Conservation (phyloP, 2,888 invertebrate species). For the Ophion ellenae region DNA sequence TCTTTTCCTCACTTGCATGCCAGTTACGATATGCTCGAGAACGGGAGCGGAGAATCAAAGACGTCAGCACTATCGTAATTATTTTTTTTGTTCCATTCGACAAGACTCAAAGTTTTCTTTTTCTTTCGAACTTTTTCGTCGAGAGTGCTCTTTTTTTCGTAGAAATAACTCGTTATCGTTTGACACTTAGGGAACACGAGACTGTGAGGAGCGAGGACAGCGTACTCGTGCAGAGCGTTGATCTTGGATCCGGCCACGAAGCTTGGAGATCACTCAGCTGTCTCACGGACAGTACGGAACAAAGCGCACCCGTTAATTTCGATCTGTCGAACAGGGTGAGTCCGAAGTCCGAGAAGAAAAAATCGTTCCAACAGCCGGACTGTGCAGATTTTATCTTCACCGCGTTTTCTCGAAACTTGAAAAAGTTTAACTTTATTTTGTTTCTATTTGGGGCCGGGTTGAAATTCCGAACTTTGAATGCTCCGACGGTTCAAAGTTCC, state of each 20-base stretch:
- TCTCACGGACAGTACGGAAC: slow-evolving; percentile 95
- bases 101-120: not conserved
- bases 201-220: slow-evolving; percentile 84
- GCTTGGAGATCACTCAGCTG: slow-evolving; percentile 94
- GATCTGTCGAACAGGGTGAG: slow-evolving; percentile 95
- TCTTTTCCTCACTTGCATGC: slow-evolving; percentile 68
- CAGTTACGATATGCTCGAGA: slow-evolving; percentile 71
- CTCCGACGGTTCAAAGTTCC: too few relatives aligned
- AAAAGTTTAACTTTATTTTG: too few relatives aligned
- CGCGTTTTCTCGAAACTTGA: too few relatives aligned
- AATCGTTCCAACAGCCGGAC: not conserved
- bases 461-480: too few relatives aligned
- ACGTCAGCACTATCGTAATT: slow-evolving; percentile 72
- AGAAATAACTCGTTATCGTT: not conserved
- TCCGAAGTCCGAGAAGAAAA: not conserved
- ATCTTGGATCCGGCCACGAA: slow-evolving; percentile 86
- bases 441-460: too few relatives aligned
- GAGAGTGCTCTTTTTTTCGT: not conserved
- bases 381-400: too few relatives aligned
- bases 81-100: slow-evolving; percentile 60
- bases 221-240: slow-evolving; percentile 82
- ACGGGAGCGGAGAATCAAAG: slow-evolving; percentile 67
- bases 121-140: not conserved
- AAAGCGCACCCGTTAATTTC: slow-evolving; percentile 95
- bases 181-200: slow-evolving; percentile 74